phyloP scores from a whole-genome alignment of 1,140 invertebrate genomes.

The Hirudo medicinalis region DNA sequence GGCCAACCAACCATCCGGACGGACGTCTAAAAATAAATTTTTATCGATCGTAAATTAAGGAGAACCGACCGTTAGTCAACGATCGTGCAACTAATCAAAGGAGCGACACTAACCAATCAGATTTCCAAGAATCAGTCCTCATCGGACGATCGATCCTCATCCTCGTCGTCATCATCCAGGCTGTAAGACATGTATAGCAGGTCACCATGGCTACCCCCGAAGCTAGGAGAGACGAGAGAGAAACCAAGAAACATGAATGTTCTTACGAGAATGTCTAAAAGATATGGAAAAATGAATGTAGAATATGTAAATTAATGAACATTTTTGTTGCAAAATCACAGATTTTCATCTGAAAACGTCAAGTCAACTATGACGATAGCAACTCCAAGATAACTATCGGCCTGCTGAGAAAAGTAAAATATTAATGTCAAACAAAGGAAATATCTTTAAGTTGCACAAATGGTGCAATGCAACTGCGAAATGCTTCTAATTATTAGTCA shows the following conservation, averaged over 20 bases:
- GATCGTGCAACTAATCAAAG: background rate
- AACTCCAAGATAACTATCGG: too few relatives aligned
- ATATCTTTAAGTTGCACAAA: too few relatives aligned
- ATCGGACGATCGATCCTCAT: background rate
- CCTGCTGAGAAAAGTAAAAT: too few relatives aligned
- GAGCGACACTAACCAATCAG: background rate
- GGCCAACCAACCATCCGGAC: background rate
- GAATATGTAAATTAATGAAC: background rate
- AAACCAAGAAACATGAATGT: slow-evolving; percentile 96
- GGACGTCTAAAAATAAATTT: background rate
- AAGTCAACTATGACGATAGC: too few relatives aligned
- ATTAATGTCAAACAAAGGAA: too few relatives aligned
- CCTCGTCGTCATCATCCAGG: slow-evolving; percentile 43
- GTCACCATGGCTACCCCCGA: slow-evolving; percentile 46
- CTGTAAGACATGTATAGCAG: slow-evolving; percentile 55
- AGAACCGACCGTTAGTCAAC: background rate
- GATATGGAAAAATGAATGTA: slow-evolving; percentile 19
- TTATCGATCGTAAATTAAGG: background rate
- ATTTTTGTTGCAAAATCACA: too few relatives aligned
- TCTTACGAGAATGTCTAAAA: slow-evolving; percentile 63
- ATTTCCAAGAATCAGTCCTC: background rate
- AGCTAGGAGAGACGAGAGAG: slow-evolving; percentile 63
- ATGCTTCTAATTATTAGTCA: too few relatives aligned
- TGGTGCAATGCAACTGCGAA: too few relatives aligned
- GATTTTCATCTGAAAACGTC: too few relatives aligned